Base-by-base conservation (phyloP, 2,888 invertebrate genomes). In the Bruchidius siliquastri region DNA sequence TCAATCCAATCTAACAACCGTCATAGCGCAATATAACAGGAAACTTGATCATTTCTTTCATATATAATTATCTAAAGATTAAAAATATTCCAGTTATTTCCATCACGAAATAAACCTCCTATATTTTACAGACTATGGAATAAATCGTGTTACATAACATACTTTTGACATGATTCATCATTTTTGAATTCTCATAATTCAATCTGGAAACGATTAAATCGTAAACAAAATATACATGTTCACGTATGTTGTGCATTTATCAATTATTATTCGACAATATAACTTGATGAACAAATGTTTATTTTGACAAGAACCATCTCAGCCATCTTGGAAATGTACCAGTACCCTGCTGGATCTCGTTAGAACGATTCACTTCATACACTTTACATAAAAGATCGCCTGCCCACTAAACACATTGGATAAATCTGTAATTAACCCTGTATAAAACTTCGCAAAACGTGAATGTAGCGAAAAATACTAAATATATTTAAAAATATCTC, bases 401-500 rank as follows among this genome's bases (percentile, higher is more conserved):
- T 26, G 22, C 0, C 49, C 49, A 18, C 49, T 49, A 49, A 13
- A 49, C 49, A 49, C 3, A 13, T 49, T 13, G 8, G 8, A 4
- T 26, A 26, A 26, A 3, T 4, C 1, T 21, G 2, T 18, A 21
- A 21, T 22, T 3, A 68, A 68, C 22, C 69, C 49, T 70, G 70
- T 69, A 69, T 30, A 67, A 69, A 68, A 30, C 67, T 22, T 71
- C 32, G 69, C 68, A 22, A 76, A 74, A 72, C 74, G 71, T 77
- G 76, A 68, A 68, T 68, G 68, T 68, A 68, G 68, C 68, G 68
- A 10, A 68, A 68, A 68, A 22, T 68, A 21, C 68, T 20, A 75
- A 74, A 74, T 72, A 74, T 76, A 77, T 76, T 80, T 78, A 79
- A 78, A 78, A 79, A 77, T 78, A 79, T 72, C 49, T 72, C 26